Percentiles rank a stretch among this genome's conserved stretches.
These are phyloP conservation scores for Philopedon plagiatum DNA, from an alignment of 2,888 invertebrate species.

Conservation along the genomic window DNA sequence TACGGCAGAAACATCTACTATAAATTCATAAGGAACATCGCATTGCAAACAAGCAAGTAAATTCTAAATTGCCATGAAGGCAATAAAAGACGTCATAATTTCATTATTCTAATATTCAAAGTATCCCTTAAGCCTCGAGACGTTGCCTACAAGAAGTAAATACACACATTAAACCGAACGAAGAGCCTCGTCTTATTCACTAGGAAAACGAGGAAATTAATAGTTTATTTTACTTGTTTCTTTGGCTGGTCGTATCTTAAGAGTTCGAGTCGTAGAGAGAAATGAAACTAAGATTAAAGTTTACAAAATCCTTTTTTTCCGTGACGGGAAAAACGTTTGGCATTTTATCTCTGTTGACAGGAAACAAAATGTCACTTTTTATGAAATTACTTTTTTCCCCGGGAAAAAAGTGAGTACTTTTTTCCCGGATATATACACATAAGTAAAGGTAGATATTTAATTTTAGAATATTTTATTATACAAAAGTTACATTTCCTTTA, in stretches of 20 bases:
- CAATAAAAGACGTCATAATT: conserved; percentile 32
- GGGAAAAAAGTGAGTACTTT: no score
- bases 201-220: conserved; percentile 36
- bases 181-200: conserved; percentile 2
- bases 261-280: neutral
- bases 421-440: no score
- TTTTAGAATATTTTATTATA: no score
- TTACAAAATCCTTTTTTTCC: no score
- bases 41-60: conserved; percentile 18
- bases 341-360: no score
- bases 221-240: conserved; percentile 26
- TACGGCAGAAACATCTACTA: neutral
- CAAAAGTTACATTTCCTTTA: no score
- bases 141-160: conserved; percentile 35
- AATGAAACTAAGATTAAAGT: neutral
- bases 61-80: conserved; percentile 16
- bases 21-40: conserved; percentile 18
- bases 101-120: conserved; percentile 39
- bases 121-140: conserved; percentile 28
- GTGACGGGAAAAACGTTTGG: no score
- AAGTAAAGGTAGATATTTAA: no score
- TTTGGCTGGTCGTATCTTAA: neutral
- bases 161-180: conserved; percentile 24
- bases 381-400: no score
- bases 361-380: no score